Evolutionary conservation across 2,888 invertebrate species (phyloP), one percentile per base, ranked within the genome.

Genomic region (Tachina fera): DNA sequence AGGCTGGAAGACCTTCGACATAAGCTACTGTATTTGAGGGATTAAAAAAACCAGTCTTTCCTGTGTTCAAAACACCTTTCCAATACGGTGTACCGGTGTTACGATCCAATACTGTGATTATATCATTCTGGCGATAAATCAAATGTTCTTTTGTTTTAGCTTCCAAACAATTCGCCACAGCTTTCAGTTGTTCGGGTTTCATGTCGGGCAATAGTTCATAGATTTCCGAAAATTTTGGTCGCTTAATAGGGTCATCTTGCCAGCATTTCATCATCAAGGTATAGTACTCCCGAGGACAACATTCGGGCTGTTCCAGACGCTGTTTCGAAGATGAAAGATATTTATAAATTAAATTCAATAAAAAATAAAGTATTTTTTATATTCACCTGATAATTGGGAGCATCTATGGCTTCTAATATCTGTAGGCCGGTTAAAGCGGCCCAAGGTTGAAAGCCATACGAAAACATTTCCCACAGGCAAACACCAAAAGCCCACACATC

Each of bases 381-480:
- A 39, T 60, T 71, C 87, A 95, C 95, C 93, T 96, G 97, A 91
- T 95, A 97, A 91, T 97, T 96, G 43, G 98, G 98, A 84, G 97
- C 96, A 93, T 99, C 99, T 82, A 99, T 98, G 8, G 98, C 97
- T 92, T 98, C 98, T 8, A 99, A 93, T 88, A 99, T 99, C 93
- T 98, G 98, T 88, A 97, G 96, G 0, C 98, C 98, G 0, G 97
- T 98, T 72, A 98, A 94, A 0, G 98, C 98, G 0, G 97, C 97
- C 99, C 99, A 99, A 0, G 99, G 99, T 92, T 99, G 98, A 91
- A 98, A 98, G 1, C 99, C 99, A 91, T 99, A 99, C 0, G 98
- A 98, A 92, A 99, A 99, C 97, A 99, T 98, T 93, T 99, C 99
- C 99, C 99, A 99, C 0, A 99, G 94, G n/a, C 98, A 98, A 0